Base-by-base conservation (phyloP, 2,888 invertebrate species). In the Tetragonisca angustula region DNA sequence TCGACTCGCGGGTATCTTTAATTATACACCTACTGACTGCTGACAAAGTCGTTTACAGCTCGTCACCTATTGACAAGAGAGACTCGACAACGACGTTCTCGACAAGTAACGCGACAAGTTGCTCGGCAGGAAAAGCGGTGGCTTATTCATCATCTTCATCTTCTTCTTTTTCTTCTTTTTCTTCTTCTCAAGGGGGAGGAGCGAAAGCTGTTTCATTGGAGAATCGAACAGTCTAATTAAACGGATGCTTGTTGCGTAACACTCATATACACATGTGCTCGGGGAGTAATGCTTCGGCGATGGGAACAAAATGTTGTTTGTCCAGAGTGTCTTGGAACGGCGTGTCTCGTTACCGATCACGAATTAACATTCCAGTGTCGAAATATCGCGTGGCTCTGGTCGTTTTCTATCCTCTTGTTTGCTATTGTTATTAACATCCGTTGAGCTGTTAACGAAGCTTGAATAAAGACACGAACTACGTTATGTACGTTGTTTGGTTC, bases 271-370 rank as follows among this genome's bases (percentile, higher is more conserved):
- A 59, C 67, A 68, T 74, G 27, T 27, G 83, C 68, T 50, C 32
- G 59, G 59, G 49, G 11, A 32, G n/a, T 54, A 36, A 68, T 65
- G 59, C 17, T 56, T 76, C 49, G 79, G 49, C 27, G 62, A 67
- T 68, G 65, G 65, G 74, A 67, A 67, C 43, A 9, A 56, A 75
- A 75, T 15, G 21, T 74, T 65, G 27, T 21, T 1, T 65, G 27
- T 21, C 1, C 21, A 24, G 43, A 49, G 61, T 49, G 84, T 79
- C 84, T 81, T 80, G 89, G 76, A 83, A 83, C 87, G 84, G 72
- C 50, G 75, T 76, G 76, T 72, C 74, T 75, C 78, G 54, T 50
- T 77, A 76, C 11, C 52, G 81, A 69, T 64, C 76, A 50, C 52
- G 61, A n/a, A 61, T 49, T 32, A 21, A 4, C 36, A 43, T 62